Evolutionary conservation across 2,888 invertebrate species (phyloP), one percentile per base, ranked within the genome.

Genomic region (Synanthedon formicaeformis): DNA sequence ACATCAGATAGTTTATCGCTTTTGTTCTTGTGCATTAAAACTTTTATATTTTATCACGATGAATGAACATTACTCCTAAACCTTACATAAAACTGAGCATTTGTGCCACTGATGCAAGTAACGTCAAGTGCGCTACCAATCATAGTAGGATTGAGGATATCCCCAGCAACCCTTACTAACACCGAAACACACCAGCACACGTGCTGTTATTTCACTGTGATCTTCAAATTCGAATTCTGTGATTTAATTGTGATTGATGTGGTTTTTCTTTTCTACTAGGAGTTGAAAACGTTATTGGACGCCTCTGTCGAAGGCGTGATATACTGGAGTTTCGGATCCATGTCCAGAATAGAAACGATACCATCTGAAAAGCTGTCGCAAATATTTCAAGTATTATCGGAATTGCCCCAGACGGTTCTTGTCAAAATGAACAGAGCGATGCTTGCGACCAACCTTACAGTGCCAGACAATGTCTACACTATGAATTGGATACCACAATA

Each of bases 281-380:
- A 85, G 12, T 70, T 89, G 59, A 76, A 86, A 62, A 64, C 68
- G 11, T 67, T 86, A 50, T 58, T 89, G 53, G 86, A 89, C 59
- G 76, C 75, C 34, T 82, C 88, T 0, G 64, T 67, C 13, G 81
- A 89, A 53, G 89, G 89, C 12, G 81, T 90, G 23, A 87, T 91
- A 54, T 90, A 89, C 65, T 88, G 90, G 77, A 89, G 89, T 58
- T 88, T 90, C 61, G 90, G 90, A 10, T 90, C 90, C 5, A 88
- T 90, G 85, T 76, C 91, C 1, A 71, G 83, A 18, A 88, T 89
- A 41, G 89, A 89, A 66, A 86, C 88, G 0, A 88, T 90, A 57
- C 85, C 89, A 0, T 70, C 69, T 41, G 75, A 81, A 14, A 84
- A 74, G 57, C 62, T 89, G 50, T 71, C 79, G 56, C 76, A 77